Percentiles rank a stretch among this genome's conserved stretches.
Evolutionary conservation across 2,797 vertebrate genomes (phyloP).

Genomic region (Bovichtus variegatus): DNA sequence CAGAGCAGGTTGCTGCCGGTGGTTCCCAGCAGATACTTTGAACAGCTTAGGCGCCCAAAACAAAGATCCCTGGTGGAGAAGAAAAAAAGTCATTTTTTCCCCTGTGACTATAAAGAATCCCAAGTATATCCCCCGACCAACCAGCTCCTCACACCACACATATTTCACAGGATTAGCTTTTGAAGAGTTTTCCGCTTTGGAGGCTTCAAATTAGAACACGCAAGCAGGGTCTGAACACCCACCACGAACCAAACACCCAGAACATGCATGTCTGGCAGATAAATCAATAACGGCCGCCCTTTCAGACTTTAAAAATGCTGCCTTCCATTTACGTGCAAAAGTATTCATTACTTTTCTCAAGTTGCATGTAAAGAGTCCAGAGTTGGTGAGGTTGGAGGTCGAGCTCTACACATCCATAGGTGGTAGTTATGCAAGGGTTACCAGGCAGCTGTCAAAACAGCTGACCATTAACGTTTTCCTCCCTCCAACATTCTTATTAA

Average conservation of each 20-base stretch:
- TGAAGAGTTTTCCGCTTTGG: slow-evolving; percentile 35
- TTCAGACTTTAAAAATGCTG: neutral
- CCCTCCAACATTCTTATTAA: neutral
- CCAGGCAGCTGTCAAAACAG: slow-evolving; percentile 73
- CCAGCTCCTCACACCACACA: slow-evolving; percentile 36
- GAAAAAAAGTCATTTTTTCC: neutral
- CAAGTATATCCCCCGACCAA: slow-evolving; percentile 8
- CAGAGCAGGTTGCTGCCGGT: slow-evolving; percentile 89
- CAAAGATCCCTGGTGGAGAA: slow-evolving; percentile 89
- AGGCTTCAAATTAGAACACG: slow-evolving; percentile 35
- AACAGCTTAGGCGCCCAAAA: slow-evolving; percentile 92
- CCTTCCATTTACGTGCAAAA: neutral
- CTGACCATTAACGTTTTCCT: neutral
- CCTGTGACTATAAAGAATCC: slow-evolving; percentile 26
- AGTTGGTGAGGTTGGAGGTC: slow-evolving; percentile 3
- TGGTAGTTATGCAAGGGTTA: slow-evolving; percentile 55
- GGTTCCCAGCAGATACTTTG: slow-evolving; percentile 93
- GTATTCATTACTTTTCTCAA: neutral
- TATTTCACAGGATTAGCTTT: slow-evolving; percentile 76
- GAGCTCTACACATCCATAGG: slow-evolving; percentile 52
- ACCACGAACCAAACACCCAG: slow-evolving; percentile 13
- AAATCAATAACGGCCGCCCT: neutral
- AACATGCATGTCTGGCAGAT: neutral
- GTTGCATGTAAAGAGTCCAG: neutral
- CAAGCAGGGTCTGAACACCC: slow-evolving; percentile 31